Evolutionary conservation across 2,797 vertebrate species (phyloP).

Genomic region (Nannoperca australis): DNA sequence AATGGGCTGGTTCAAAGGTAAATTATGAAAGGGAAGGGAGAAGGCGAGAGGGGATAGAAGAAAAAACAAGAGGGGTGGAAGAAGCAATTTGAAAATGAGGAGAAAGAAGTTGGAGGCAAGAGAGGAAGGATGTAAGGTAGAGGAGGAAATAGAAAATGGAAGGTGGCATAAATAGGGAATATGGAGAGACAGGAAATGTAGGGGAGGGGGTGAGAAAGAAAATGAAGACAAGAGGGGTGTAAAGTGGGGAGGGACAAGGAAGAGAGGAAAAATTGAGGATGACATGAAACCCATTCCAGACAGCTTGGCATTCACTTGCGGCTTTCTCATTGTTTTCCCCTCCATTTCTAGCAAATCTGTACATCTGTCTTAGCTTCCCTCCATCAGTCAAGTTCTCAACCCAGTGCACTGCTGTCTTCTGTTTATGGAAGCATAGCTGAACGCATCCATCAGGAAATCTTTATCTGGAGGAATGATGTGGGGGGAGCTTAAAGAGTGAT

Average conservation of each 20-base stretch:
- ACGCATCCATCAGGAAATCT: conserved; percentile 59
- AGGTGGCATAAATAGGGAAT: background rate
- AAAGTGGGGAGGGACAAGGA: background rate
- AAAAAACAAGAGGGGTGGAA: background rate
- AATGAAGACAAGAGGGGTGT: background rate
- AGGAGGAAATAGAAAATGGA: conserved; percentile 4
- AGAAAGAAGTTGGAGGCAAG: background rate
- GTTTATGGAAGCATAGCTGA: conserved; percentile 58
- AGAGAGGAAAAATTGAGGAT: conserved; percentile 19
- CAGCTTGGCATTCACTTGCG: conserved; percentile 44
- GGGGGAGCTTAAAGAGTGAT: conserved; percentile 21
- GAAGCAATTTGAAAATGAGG: background rate
- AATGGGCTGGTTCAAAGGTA: background rate
- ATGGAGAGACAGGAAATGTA: background rate
- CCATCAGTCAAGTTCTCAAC: conserved; percentile 70
- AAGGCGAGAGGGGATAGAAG: background rate
- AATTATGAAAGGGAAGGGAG: background rate
- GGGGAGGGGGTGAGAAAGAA: background rate
- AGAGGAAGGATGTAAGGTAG: background rate
- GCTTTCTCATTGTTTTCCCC: conserved; percentile 46
- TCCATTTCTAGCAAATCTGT: conserved; percentile 60
- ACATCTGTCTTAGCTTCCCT: conserved; percentile 69
- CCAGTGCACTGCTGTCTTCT: conserved; percentile 58
- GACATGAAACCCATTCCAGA: conserved; percentile 50
- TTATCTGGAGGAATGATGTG: conserved; percentile 52